These are phyloP conservation scores for Campylorhamphus procurvoides DNA, from an alignment of 2,113 vertebrate species.

Conservation along the genomic window DNA sequence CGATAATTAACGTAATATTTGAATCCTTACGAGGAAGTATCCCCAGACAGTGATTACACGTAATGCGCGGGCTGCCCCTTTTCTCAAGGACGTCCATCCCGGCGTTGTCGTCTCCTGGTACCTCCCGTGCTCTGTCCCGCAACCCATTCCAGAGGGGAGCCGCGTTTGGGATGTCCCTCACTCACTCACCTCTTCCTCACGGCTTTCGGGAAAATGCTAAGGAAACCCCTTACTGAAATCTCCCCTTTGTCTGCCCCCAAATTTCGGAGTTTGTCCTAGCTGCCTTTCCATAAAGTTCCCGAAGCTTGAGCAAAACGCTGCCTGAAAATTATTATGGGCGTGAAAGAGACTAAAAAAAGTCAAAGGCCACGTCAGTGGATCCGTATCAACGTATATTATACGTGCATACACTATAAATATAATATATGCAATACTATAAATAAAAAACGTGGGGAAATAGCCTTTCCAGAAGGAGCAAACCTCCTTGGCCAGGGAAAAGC, in stretches of 20 bases:
- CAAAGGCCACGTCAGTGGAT: not conserved
- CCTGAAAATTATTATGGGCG: not conserved
- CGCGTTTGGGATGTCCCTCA: not conserved
- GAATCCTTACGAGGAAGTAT: not conserved
- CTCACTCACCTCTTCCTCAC: not conserved
- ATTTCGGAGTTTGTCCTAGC: not conserved
- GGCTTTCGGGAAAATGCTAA: not conserved
- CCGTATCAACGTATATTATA: rapidly evolving
- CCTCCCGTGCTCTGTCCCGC: rapidly evolving
- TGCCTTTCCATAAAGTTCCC: not conserved
- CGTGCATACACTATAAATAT: rapidly evolving
- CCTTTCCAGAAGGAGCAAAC: not conserved
- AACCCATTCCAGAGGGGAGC: not conserved
- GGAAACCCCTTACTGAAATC: not conserved
- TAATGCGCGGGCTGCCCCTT: rapidly evolving
- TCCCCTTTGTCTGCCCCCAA: too few species aligned
- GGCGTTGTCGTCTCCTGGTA: rapidly evolving
- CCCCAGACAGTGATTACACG: not conserved
- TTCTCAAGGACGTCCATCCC: not conserved
- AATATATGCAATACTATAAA: not conserved
- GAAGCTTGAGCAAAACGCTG: not conserved
- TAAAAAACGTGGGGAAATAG: not conserved
- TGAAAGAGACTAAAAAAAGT: not conserved
- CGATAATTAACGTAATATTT: not conserved
- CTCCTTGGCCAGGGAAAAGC: not conserved